Conservation (phyloP, 2,888 invertebrate genomes). For the Netelia fuscicornis region DNA sequence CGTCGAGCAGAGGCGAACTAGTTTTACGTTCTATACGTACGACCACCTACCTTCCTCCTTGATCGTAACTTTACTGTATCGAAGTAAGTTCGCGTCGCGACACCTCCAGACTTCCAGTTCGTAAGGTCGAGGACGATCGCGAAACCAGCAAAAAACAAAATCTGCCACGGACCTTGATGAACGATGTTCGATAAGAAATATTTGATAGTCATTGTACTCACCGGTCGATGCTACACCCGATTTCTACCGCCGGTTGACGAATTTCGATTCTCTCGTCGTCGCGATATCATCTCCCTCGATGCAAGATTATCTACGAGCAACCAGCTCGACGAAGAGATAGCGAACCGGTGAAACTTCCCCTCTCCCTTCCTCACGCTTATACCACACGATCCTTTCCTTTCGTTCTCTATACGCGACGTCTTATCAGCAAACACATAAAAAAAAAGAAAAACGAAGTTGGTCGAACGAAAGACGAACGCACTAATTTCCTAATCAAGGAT, state of each 20-base stretch:
- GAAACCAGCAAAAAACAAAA: not conserved
- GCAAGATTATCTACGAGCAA: conserved; percentile 12
- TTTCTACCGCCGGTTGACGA: too few relatives aligned
- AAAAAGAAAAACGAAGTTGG: too few relatives aligned
- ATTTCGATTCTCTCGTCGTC: not conserved
- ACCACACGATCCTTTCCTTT: conserved; percentile 34
- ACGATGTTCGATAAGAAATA: not conserved
- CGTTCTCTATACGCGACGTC: too few relatives aligned
- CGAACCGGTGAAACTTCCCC: conserved; percentile 22
- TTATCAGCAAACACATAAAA: too few relatives aligned
- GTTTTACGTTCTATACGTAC: not conserved
- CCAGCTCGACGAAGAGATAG: conserved; percentile 41
- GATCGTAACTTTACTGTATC: too few relatives aligned
- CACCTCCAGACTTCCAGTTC: not conserved
- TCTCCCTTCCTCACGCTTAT: conserved; percentile 1
- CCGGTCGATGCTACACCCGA: too few relatives aligned
- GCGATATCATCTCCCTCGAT: conserved; percentile 47
- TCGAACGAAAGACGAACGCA: too few relatives aligned
- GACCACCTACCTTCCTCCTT: not conserved
- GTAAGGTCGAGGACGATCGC: not conserved
- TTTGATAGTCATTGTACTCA: not conserved
- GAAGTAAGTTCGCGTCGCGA: not conserved
- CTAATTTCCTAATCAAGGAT: too few relatives aligned
- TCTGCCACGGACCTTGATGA: not conserved
- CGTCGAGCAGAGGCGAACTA: too few relatives aligned